Conservation (phyloP, 2,113 vertebrate species). For the Gymnobelideus leadbeateri region DNA sequence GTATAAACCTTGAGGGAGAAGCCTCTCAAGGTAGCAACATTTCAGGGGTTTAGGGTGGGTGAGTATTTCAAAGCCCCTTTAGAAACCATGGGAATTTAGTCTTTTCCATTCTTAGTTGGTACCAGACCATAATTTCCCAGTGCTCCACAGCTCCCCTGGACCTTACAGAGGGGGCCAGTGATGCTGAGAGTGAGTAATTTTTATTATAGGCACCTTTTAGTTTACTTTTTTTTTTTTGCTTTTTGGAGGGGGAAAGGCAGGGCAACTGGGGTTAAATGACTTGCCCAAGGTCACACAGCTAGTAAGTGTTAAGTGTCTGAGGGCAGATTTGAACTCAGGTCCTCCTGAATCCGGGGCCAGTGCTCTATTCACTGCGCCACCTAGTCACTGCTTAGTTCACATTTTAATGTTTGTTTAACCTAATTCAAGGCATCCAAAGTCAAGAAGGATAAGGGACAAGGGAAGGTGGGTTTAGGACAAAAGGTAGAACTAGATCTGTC, state of each 20-base stretch:
- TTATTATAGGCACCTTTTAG: not conserved
- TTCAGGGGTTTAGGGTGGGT: not conserved
- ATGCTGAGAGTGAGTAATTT: not conserved
- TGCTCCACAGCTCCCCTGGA: not conserved
- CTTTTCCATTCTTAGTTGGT: not conserved
- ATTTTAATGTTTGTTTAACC: not conserved
- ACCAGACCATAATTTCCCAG: not conserved
- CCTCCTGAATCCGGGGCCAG: no score
- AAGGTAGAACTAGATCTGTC: not conserved
- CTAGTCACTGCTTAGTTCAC: not conserved
- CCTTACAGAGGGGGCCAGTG: not conserved
- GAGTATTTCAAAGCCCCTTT: not conserved
- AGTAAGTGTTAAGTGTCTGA: no score
- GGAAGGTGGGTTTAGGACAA: not conserved
- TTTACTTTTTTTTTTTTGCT: no score
- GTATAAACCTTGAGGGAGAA: not conserved
- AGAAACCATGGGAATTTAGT: not conserved
- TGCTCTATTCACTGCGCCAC: no score
- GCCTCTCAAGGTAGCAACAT: not conserved
- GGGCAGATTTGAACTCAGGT: no score
- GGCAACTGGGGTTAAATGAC: no score
- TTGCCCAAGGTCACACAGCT: no score
- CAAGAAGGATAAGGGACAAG: not conserved
- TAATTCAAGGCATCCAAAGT: not conserved
- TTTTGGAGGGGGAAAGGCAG: no score